Percentiles rank a stretch among this genome's conserved stretches.
Conservation (phyloP, 64 coral and sea anemone genomes). For the Dendronephthya gigantea region DNA sequence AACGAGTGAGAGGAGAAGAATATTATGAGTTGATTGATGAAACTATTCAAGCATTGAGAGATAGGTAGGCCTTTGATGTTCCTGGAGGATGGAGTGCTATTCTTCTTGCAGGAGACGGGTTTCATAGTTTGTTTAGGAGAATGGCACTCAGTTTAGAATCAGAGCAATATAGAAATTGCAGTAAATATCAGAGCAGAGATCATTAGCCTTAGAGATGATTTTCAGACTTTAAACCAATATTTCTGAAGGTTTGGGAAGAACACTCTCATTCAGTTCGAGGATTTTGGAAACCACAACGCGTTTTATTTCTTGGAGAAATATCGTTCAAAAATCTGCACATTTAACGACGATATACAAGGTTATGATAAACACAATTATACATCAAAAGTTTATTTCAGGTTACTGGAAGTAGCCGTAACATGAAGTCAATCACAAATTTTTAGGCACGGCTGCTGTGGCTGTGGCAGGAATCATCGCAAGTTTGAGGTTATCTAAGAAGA, state of each 20-base stretch:
- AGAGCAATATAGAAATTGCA: too few relatives aligned
- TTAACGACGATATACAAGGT: slow-evolving; percentile 99
- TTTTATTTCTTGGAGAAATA: slow-evolving; percentile 84
- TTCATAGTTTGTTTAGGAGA: too few relatives aligned
- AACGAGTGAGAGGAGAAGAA: slow-evolving; percentile 42
- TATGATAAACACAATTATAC: background rate
- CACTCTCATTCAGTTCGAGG: slow-evolving; percentile 94
- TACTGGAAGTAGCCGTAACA: background rate
- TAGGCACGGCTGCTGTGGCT: slow-evolving; percentile 84
- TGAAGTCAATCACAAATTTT: background rate
- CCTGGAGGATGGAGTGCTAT: background rate
- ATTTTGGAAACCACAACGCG: slow-evolving; percentile 98
- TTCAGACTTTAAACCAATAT: background rate
- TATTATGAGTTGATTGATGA: slow-evolving; percentile 93
- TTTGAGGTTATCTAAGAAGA: slow-evolving; percentile 70
- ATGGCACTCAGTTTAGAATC: too few relatives aligned
- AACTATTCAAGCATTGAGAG: slow-evolving; percentile 50
- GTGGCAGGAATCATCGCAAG: slow-evolving; percentile 78
- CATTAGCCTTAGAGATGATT: too few relatives aligned
- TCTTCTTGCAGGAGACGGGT: too few relatives aligned
- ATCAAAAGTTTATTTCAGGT: too few relatives aligned
- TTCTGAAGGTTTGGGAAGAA: slow-evolving; percentile 64
- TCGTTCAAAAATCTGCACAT: slow-evolving; percentile 72
- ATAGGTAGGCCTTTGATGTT: slow-evolving; percentile 42
- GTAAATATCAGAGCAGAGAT: too few relatives aligned